Base-by-base conservation (phyloP, 2,888 invertebrate species). In the Himalopsyche kuldschensis region DNA sequence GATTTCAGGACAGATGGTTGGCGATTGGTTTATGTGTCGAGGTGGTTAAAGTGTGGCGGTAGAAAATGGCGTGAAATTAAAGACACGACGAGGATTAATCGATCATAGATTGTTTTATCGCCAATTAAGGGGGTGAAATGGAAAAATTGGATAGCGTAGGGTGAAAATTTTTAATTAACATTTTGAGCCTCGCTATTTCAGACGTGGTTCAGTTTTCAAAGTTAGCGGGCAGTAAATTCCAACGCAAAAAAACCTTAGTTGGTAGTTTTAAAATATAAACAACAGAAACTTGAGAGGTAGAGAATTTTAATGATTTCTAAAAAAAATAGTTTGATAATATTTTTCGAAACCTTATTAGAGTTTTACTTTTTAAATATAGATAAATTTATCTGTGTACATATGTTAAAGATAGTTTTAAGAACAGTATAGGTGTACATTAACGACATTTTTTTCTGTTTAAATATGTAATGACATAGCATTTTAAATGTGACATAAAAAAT, bases 1-100 rank as follows among this genome's bases (percentile, higher is more conserved):
- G 79, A 85, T 85, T 85, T 76, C 76, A 20, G 32, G 83, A 41
- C 63, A 30, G 81, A 83, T 82, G 80, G 80, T 82, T 84, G 77
- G 76, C 80, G 80, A 75, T 83, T 80, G 80, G 83, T 80, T 77
- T 48, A 47, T 41, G 83, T 63, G 48, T 31, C n/a, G 69, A 30
- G 41, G 41, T 30, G 41, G 63, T 48, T 78, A 24, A 20, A 80
- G n/a, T 15, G 35, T 55, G 47, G 48, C 32, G 8, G 32, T 35
- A 48, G 79, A 32, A 75, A 30, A 79, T 79, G 82, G 47, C 79
- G 79, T 41, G 75, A 79, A 82, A 79, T 82, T 79, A 79, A 35
- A 47, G 75, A 55, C 55, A 55, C 32, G 75, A 20, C 75, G 75
- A 75, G 75, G 17, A 32, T 32, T 75, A 32, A 75, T 75, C 32